Base-by-base conservation (phyloP, 2,888 invertebrate genomes). In the Girardia tigrina region DNA sequence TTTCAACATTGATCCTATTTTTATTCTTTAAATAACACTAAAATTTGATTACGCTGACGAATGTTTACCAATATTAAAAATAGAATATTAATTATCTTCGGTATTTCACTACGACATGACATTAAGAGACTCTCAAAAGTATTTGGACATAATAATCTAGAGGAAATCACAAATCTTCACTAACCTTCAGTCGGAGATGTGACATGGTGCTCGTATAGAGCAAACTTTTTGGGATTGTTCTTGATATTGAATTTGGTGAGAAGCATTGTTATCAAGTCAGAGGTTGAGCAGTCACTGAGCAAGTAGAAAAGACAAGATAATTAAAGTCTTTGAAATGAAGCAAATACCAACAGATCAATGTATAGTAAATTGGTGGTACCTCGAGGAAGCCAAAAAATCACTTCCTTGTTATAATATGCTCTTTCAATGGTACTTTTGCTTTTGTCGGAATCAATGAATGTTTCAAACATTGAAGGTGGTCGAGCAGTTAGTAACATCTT, bases 191-290 rank as follows among this genome's bases (percentile, higher is more conserved):
- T 81, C 56, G 80, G 81, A 20, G 79, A 77, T 72, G 82, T 81
- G 78, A 83, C 82, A 77, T 82, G 83, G 78, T 86, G 85, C 80
- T 87, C 86, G 80, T 87, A 87, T 29, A 87, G 82, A 26, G 87
- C 87, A 82, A 87, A 87, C 80, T 87, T 87, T 76, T 85, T 82
- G 12, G 87, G 87, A 80, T 87, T 86, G 80, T 87, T 87, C 26
- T 86, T 85, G 74, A 87, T 87, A 79, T 86, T 86, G 82, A 87
- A 87, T 81, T 87, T 87, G 78, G 85, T 84, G 76, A 87, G 81
- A 71, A 87, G 80, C 12, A 85, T 81, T 69, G 83, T 82, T 72
- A 87, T 85, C 78, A 87, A 86, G 79, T 87, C 86, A 79, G 85
- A 84, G 29, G 86, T 36, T 12, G 8, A 16, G 16, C 36, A 36